Evolutionary conservation across 2,113 vertebrate species (phyloP).

Genomic region (Cephalopterus ornatus): DNA sequence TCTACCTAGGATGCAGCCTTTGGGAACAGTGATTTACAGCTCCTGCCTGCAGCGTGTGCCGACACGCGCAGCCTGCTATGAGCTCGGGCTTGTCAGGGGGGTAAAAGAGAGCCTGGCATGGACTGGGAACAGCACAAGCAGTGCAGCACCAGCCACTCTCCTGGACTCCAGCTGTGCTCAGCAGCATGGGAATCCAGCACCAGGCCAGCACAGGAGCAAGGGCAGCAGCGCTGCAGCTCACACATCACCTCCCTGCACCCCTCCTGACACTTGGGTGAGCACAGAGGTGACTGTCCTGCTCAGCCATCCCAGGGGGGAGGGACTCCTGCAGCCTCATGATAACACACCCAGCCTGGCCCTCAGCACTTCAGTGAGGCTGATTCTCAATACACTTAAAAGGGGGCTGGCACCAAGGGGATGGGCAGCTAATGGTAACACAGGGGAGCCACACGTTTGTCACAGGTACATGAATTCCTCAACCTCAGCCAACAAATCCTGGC

Average conservation of each 20-base stretch:
- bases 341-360: not conserved
- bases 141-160: not conserved
- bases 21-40: not conserved
- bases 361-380: not conserved
- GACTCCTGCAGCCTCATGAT: accelerated
- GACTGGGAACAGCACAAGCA: accelerated
- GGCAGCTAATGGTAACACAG: not conserved
- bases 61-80: not conserved
- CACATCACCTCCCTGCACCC: not conserved
- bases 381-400: not conserved
- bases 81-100: not conserved
- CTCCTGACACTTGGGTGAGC: accelerated
- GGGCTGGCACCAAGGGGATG: not conserved
- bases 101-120: accelerated
- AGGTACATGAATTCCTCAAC: accelerated
- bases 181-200: not conserved
- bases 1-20: not conserved
- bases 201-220: accelerated
- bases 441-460: not conserved
- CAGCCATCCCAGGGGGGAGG: accelerated
- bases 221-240: not conserved
- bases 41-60: not conserved
- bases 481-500: not conserved
- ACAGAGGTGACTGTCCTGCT: not conserved
- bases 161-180: not conserved